Conservation (phyloP, 2,797 vertebrate genomes). For the Acrocephalus scirpaceus region DNA sequence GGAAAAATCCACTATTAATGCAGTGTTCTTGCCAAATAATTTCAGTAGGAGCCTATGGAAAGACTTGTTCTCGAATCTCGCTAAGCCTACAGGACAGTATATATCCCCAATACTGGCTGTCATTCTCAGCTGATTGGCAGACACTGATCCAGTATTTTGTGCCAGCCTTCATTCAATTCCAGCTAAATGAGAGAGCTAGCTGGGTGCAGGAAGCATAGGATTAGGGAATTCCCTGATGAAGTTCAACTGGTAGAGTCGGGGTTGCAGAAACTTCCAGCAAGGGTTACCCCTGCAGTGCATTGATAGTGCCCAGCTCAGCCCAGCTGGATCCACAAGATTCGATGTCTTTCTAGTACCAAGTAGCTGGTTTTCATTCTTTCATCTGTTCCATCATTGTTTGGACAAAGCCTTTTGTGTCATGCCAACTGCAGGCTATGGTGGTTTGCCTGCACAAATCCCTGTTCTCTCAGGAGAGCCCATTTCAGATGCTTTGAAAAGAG, state of each 20-base stretch:
- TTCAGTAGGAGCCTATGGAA: background rate
- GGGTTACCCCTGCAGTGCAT: background rate
- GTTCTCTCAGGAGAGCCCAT: accelerated
- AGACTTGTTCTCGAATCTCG: background rate
- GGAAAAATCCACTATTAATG: background rate
- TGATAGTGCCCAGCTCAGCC: background rate
- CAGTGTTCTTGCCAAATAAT: accelerated
- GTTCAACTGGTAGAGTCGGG: background rate
- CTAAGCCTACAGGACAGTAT: background rate
- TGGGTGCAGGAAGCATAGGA: background rate
- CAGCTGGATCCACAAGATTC: background rate
- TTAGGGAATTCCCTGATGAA: background rate
- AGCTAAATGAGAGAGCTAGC: background rate
- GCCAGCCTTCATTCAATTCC: background rate
- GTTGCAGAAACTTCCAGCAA: background rate
- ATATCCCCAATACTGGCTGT: background rate
- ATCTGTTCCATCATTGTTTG: background rate
- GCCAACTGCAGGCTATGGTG: background rate
- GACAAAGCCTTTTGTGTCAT: background rate
- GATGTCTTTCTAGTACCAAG: background rate
- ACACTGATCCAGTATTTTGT: background rate
- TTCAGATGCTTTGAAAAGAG: background rate
- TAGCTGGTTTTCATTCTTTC: background rate
- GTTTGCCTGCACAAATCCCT: background rate
- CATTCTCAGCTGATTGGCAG: background rate